Evolutionary conservation across 2,888 invertebrate genomes (phyloP), one percentile per base, ranked within the genome.

Genomic region (Smittia sp.): DNA sequence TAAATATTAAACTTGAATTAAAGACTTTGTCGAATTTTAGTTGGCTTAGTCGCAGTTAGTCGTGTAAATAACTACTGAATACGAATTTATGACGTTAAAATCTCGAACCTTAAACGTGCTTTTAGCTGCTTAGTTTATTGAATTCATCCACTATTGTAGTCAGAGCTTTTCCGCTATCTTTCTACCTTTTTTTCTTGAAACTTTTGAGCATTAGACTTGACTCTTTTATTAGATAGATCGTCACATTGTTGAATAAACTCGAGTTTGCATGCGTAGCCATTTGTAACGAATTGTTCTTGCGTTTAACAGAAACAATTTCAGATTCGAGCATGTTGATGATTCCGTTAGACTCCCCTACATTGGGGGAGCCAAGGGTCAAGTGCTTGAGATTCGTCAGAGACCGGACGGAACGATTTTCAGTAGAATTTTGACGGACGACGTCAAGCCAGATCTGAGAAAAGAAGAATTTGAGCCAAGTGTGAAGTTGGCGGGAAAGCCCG

Each of bases 281-380:
- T 39, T 39, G 39, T 46, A 46, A 46, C n/a, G n/a, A 46, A 46
- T n/a, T n/a, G n/a, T 22, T 58, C 58, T 22, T 18, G 18, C 24
- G 22, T 63, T 63, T 63, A 63, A 63, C 25, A 63, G 63, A 54
- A 22, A 13, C 24, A 20, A 67, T 74, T 74, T 67, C 58, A 74
- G 74, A 67, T 67, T 74, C 46, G 74, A 75, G 25, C 73, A 74
- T 52, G 73, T 73, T 18, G 75, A 74, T n/a, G 75, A 75, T 15
- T 65, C 74, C 1, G 76, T 85, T 83, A 74, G 80, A 73, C 78
- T 89, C 52, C 88, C 90, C 13, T 91, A 88, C 80, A 91, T 91
- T 78, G 91, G 91, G 0, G 90, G 90, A 32, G 88, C 86, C 1
- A 88, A 87, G 78, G 91, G 91, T 0, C 89, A 90, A 80, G 86